These are phyloP conservation scores for Yponomeuta plumbellus DNA, from an alignment of 2,888 invertebrate genomes.

Conservation along the genomic window DNA sequence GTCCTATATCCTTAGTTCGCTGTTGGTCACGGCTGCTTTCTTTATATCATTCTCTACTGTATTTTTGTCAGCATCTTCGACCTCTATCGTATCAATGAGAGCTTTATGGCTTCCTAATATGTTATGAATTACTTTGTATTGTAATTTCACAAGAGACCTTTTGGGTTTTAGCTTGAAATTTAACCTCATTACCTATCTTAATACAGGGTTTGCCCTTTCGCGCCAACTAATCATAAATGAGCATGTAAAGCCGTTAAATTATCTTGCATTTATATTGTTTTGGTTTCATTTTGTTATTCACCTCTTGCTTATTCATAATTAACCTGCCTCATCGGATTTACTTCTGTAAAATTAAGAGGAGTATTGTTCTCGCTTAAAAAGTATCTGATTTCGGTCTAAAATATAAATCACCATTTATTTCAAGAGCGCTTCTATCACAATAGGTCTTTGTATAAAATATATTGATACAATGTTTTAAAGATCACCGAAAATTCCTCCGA, in stretches of 20 bases:
- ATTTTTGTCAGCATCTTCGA: conserved; percentile 64
- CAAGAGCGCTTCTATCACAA: not conserved
- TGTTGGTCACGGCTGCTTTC: conserved; percentile 64
- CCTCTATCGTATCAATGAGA: conserved; percentile 41
- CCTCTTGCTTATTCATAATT: conserved; percentile 72
- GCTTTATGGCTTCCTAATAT: conserved; percentile 49
- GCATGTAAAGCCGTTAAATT: conserved; percentile 75
- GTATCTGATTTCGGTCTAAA: conserved; percentile 40
- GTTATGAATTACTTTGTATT: conserved; percentile 46
- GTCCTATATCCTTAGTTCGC: conserved; percentile 53
- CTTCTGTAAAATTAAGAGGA: conserved; percentile 53
- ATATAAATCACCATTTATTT: not conserved
- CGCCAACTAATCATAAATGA: conserved; percentile 76
- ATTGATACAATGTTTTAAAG: conserved; percentile 7
- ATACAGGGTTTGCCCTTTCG: conserved; percentile 77
- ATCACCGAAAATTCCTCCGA: not conserved
- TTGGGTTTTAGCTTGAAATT: conserved; percentile 45
- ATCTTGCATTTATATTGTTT: conserved; percentile 72
- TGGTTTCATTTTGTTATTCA: conserved; percentile 62
- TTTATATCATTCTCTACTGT: conserved; percentile 70
- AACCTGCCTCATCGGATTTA: conserved; percentile 72
- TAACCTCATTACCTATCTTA: conserved; percentile 78
- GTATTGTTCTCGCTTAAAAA: not conserved
- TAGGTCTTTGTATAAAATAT: not conserved
- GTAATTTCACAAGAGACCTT: conserved; percentile 40